Evolutionary conservation across 2,888 invertebrate species (phyloP).

Genomic region (Lepetodrilus schrolli): DNA sequence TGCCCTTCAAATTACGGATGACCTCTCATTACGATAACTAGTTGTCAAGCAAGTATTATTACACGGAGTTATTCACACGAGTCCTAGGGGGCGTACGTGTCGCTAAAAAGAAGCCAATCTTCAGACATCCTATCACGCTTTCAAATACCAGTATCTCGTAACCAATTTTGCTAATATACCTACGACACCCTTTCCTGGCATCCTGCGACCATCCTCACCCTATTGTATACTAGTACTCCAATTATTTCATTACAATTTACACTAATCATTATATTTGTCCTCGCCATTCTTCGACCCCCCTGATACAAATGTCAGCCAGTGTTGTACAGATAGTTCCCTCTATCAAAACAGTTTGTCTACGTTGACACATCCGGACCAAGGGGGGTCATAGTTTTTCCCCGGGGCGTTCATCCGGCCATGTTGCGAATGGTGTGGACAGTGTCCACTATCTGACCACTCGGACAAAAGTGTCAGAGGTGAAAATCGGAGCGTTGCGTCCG

Average conservation of each 20-base stretch:
- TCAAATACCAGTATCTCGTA: conserved; percentile 1
- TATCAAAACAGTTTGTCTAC: conserved; percentile 34
- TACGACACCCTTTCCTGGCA: neutral
- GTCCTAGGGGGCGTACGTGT: neutral
- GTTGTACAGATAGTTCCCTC: conserved; percentile 27
- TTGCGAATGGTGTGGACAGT: neutral
- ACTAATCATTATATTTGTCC: conserved; percentile 10
- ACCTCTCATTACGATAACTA: neutral
- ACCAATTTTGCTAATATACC: conserved; percentile 22
- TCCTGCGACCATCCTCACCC: conserved; percentile 21
- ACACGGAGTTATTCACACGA: conserved; percentile 1
- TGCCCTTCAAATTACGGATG: neutral
- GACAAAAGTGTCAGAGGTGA: conserved; percentile 18
- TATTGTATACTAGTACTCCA: conserved; percentile 18
- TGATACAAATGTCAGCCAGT: conserved; percentile 29
- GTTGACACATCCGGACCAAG: conserved; percentile 33
- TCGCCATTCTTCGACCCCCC: conserved; percentile 24
- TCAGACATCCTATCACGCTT: conserved; percentile 7
- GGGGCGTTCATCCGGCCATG: neutral
- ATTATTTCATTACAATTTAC: conserved; percentile 12
- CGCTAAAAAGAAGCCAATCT: neutral
- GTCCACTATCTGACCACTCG: conserved; percentile 1
- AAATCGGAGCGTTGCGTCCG: conserved; percentile 17
- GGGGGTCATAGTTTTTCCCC: conserved; percentile 22
- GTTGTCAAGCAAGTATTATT: neutral